Evolutionary conservation across 1,140 invertebrate genomes (phyloP).

Genomic region (Odontomachus brunneus): DNA sequence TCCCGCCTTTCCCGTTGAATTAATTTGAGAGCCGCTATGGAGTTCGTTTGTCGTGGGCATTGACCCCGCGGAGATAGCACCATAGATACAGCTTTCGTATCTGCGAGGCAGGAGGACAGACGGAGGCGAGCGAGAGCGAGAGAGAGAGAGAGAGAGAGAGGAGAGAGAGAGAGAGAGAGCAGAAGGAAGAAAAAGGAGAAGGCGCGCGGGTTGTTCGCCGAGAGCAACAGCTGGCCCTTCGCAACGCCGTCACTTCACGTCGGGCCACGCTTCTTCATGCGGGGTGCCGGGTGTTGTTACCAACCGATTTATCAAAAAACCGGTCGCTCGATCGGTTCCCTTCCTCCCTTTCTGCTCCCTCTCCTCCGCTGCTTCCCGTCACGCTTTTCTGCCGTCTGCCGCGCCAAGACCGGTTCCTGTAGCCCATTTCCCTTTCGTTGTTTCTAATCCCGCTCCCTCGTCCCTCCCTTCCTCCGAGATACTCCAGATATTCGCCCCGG

Average conservation of each 20-base stretch:
- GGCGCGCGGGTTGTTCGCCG: constrained; percentile 65
- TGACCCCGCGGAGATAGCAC: constrained; percentile 62
- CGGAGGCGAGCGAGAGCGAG: constrained; percentile 21
- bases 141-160: constrained; percentile 41
- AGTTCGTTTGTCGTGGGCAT: constrained; percentile 43
- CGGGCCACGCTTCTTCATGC: constrained; percentile 61
- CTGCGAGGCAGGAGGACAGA: constrained; percentile 34
- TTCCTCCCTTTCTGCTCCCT: constrained; percentile 43
- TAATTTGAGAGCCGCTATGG: constrained; percentile 69
- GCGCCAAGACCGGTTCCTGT: constrained; percentile 58
- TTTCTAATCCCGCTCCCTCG: neutral
- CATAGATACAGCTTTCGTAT: constrained; percentile 61
- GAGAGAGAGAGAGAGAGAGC: constrained; percentile 28
- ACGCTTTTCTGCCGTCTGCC: neutral
- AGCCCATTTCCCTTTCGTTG: constrained; percentile 69
- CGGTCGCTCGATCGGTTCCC: constrained; percentile 63
- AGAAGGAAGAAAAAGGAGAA: constrained; percentile 23
- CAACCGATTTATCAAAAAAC: constrained; percentile 77
- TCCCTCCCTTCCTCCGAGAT: constrained; percentile 17
- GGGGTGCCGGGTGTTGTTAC: constrained; percentile 71
- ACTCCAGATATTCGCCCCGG: neutral
- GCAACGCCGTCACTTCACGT: constrained; percentile 66
- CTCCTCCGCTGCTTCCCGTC: constrained; percentile 16
- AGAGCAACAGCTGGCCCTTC: constrained; percentile 76
- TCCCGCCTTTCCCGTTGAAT: constrained; percentile 19